Evolutionary conservation across 2,888 invertebrate genomes (phyloP), one percentile per base, ranked within the genome.

Genomic region (Hypselothyrea guttata): DNA sequence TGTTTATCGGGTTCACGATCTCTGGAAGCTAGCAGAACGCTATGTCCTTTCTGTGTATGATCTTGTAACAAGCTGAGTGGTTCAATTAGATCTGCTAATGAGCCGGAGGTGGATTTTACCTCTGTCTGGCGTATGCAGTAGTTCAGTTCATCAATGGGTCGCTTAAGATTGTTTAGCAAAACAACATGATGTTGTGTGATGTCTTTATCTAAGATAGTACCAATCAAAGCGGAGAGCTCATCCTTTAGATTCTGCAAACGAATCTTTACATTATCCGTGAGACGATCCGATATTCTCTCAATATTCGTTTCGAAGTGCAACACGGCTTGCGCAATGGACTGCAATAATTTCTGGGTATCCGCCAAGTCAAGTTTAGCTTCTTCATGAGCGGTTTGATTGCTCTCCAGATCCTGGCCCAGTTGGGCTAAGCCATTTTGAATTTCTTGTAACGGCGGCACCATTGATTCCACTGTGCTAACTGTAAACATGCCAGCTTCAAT

Each of bases 361-460:
- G 86, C 87, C 12, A 88, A 82, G 52, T 90, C 90, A 30, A 87
- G 54, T 1, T 79, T 78, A 1, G 85, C 79, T 3, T 90, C 89
- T 38, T 86, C 89, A 16, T 86, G 85, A 13, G 79, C 78, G 4
- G 88, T 61, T 38, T 89, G 89, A 0, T 89, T 89, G 7, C 87
- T 88, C 64, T 90, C 87, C 30, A 91, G 87, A 55, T 91, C 90
- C 58, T 91, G 90, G 7, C 91, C 90, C 54, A 92, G 68, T 58
- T 89, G 83, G 53, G 90, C 91, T 37, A 93, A 77, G 15, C 92
- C 92, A 52, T 88, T 90, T 86, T 92, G 92, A 48, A 93, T 92
- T 88, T 92, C 92, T 52, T 92, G 91, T 9, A 94, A 88, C 0
- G 94, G 92, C 1, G 91, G 91, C 22, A 91, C 90, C 75, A 92